A percentile compares a stretch with the other conserved stretches of the same genome.
These are phyloP conservation scores for Cecropterus lyciades DNA, from an alignment of 1,140 invertebrate genomes.

Conservation along the genomic window DNA sequence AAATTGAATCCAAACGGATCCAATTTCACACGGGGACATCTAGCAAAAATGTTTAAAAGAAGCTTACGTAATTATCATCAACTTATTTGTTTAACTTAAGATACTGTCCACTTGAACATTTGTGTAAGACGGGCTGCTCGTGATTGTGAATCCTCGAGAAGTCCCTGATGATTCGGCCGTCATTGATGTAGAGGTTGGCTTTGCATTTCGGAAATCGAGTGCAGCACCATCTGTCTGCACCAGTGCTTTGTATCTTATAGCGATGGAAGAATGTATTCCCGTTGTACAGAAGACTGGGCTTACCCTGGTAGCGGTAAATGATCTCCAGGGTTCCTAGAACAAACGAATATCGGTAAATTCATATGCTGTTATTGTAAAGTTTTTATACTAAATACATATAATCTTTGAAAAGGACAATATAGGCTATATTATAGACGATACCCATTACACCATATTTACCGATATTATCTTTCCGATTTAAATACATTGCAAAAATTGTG, in stretches of 20 bases:
- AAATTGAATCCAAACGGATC: too few relatives aligned
- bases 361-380: too few relatives aligned
- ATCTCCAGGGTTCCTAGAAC: not conserved
- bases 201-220: constrained; percentile 53
- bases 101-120: constrained; percentile 39
- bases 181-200: constrained; percentile 39
- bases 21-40: not conserved
- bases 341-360: not conserved
- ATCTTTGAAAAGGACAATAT: too few relatives aligned
- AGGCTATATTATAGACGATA: too few relatives aligned
- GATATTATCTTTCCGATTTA: too few relatives aligned
- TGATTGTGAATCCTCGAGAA: constrained; percentile 36
- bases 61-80: not conserved
- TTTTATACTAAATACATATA: too few relatives aligned
- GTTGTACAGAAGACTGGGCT: constrained; percentile 40
- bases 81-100: constrained; percentile 19
- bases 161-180: constrained; percentile 22
- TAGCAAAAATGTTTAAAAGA: not conserved
- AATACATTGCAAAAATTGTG: too few relatives aligned
- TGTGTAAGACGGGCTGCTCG: constrained; percentile 28
- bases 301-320: constrained; percentile 31
- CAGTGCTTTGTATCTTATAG: constrained; percentile 38
- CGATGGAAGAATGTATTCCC: constrained; percentile 54
- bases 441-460: too few relatives aligned
- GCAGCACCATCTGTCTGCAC: constrained; percentile 48